Evolutionary conservation across 2,113 vertebrate species (phyloP), one percentile per base, ranked within the genome.

Genomic region (Falco punctatus): DNA sequence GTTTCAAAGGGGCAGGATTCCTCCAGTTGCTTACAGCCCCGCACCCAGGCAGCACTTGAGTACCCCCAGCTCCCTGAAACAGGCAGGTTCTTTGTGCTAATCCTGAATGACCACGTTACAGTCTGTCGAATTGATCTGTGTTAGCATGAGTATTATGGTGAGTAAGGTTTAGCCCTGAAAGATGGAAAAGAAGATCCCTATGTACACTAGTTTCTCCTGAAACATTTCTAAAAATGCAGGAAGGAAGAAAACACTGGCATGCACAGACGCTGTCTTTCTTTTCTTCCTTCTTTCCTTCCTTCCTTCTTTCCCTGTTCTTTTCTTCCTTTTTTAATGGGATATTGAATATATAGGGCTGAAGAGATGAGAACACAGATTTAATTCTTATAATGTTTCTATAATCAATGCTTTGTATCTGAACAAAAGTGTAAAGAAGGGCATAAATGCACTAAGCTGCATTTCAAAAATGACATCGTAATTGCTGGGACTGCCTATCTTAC

Each of bases 371-470:
- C 89, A 97, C 55, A 96, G 69, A 91, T 92, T 96, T 95, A 97
- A 97, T 97, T 97, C 80, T 89, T 95, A 58, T 97, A 96, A 95
- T 92, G 87, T 96, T 97, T 98, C 97, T 96, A 74, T 98, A 98
- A 98, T 98, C 98, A 98, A 96, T 97, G 97, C 92, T 97, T 95
- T 94, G 94, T 94, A 96, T 96, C 95, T 44, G 97, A 97, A 97
- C 97, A 96, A 97, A 98, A 97, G 96, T 98, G 91, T 91, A 95
- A 97, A 97, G 97, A 98, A 94, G 96, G 54, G 16, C 93, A 92
- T 95, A 97, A 97, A 98, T 94, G 92, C 87, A 92, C 96, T 96
- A 89, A 96, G 85, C 95, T 91, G 24, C 96, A 90, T 97, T 96
- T 97, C 96, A 97, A 88, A 98, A 97, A 71, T 97, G 97, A 96